These are phyloP conservation scores for Zaprionus bogoriensis DNA, from an alignment of 2,888 invertebrate species.

Conservation along the genomic window DNA sequence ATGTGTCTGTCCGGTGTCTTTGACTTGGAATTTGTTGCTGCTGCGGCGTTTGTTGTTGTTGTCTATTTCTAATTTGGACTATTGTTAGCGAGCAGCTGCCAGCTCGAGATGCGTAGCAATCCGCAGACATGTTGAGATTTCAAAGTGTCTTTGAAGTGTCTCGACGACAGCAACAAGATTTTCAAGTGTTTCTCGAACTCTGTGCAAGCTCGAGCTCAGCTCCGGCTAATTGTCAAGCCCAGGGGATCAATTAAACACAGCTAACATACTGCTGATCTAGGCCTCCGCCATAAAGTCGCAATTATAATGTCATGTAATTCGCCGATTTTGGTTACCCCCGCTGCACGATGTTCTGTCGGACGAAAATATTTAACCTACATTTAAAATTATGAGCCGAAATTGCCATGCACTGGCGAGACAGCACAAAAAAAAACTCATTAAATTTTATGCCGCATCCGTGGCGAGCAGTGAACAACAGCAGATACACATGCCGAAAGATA, in stretches of 20 bases:
- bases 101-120: slow-evolving; percentile 46
- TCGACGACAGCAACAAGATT: slow-evolving; percentile 34
- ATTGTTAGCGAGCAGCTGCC: slow-evolving; percentile 55
- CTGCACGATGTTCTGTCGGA: slow-evolving; percentile 10
- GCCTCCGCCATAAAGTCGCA: background rate
- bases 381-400: slow-evolving; percentile 44
- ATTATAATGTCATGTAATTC: slow-evolving; percentile 55
- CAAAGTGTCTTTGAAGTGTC: slow-evolving; percentile 44
- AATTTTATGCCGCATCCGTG: slow-evolving; percentile 56
- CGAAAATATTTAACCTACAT: slow-evolving; percentile 69
- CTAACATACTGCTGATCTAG: background rate
- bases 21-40: slow-evolving; percentile 13
- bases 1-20: slow-evolving; percentile 40
- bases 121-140: slow-evolving; percentile 33
- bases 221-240: slow-evolving; percentile 66
- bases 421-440: slow-evolving; percentile 61
- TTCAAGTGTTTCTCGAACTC: slow-evolving; percentile 15
- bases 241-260: slow-evolving; percentile 66
- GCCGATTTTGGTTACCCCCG: slow-evolving; percentile 57
- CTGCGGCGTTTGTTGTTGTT: slow-evolving; percentile 22
- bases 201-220: background rate
- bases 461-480: slow-evolving; percentile 18
- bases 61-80: slow-evolving; percentile 60
- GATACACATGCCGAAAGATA: slow-evolving; percentile 7
- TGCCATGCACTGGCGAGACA: slow-evolving; percentile 31